Percentiles rank a stretch among this genome's conserved stretches.
Evolutionary conservation across 2,888 invertebrate species (phyloP).

Genomic region (Ochropacha duplaris): DNA sequence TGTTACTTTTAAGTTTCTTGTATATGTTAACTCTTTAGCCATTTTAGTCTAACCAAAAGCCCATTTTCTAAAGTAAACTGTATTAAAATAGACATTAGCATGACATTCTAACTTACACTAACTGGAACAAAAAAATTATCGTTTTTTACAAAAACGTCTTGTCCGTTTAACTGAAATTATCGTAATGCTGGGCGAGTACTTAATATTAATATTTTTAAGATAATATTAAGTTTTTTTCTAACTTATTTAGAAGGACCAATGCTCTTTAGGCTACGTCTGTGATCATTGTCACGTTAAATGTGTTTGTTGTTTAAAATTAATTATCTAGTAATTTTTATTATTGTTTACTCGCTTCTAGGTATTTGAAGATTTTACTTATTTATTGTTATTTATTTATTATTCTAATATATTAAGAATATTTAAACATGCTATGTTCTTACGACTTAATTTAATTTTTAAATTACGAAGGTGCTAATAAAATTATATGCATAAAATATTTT

Average conservation of each 20-base stretch:
- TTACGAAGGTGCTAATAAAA: constrained; percentile 2
- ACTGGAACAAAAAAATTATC: background rate
- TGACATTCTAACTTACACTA: no score
- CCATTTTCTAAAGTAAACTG: no score
- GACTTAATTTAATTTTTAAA: background rate
- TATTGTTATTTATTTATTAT: background rate
- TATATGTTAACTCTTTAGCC: constrained; percentile 10
- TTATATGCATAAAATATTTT: constrained; percentile 1
- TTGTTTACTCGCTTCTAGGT: constrained; percentile 27
- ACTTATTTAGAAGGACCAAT: constrained; percentile 21
- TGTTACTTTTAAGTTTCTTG: constrained; percentile 16
- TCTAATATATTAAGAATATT: background rate
- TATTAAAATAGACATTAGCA: no score
- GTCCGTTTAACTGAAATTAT: background rate
- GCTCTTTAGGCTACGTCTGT: constrained; percentile 80
- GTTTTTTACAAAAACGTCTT: background rate
- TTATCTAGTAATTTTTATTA: constrained; percentile 11
- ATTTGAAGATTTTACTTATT: constrained; percentile 3
- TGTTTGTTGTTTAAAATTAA: constrained; percentile 31
- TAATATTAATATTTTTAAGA: no score
- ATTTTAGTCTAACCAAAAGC: background rate
- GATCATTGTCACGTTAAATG: constrained; percentile 62
- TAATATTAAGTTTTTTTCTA: constrained; percentile 2
- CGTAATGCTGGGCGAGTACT: background rate
- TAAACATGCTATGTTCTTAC: background rate